Conservation (phyloP, 1,140 invertebrate species). For the Holotrichia oblita region DNA sequence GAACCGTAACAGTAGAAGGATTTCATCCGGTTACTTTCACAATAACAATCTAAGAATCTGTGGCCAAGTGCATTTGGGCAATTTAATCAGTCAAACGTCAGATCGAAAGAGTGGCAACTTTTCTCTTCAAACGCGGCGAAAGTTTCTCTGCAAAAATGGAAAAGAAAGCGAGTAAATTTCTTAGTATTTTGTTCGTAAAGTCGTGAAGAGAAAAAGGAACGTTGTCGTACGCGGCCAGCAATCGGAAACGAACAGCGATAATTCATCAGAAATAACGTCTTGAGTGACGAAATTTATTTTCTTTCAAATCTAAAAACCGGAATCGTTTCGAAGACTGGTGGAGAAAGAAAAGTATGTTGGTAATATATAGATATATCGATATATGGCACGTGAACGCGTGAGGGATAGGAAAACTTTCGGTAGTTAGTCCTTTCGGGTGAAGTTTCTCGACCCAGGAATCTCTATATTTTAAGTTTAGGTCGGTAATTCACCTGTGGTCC, state of each 20-base stretch:
- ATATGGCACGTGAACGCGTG: not conserved
- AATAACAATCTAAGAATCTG: not conserved
- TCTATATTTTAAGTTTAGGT: not conserved
- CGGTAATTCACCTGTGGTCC: not conserved
- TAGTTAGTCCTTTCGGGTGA: not conserved
- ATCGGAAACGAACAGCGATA: not conserved
- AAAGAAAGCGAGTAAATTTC: not conserved
- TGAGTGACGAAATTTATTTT: not conserved
- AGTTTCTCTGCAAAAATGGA: not conserved
- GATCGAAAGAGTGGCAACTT: not conserved
- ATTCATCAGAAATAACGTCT: not conserved
- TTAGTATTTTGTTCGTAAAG: not conserved
- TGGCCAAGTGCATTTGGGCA: not conserved
- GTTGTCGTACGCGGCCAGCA: not conserved
- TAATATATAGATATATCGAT: no score
- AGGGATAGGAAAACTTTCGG: not conserved
- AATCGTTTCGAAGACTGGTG: not conserved
- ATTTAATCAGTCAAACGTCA: not conserved
- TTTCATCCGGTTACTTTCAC: not conserved
- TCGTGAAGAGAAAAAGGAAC: not conserved
- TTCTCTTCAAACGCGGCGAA: not conserved
- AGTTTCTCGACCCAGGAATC: not conserved
- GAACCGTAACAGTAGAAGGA: not conserved
- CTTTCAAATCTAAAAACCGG: not conserved
- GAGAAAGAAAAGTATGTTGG: no score